Conservation (phyloP, 2,113 vertebrate species). For the Mugil cephalus region DNA sequence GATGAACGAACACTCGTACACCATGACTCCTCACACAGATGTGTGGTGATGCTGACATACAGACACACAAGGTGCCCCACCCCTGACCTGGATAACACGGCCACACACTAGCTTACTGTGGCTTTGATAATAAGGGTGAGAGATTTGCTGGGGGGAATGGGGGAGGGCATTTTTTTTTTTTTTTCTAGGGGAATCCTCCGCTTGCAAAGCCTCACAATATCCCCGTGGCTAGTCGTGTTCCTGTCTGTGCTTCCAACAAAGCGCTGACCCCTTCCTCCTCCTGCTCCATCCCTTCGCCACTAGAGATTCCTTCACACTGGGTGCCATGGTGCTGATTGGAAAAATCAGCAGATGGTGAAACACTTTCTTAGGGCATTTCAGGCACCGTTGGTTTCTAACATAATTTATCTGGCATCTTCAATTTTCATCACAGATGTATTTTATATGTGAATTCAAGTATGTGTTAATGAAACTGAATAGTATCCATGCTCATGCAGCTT, state of each 20-base stretch:
- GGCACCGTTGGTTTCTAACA: constrained; percentile 39
- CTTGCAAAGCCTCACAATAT: constrained; percentile 47
- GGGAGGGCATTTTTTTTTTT: constrained; percentile 30
- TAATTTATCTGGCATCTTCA: constrained; percentile 53
- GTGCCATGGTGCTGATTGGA: constrained; percentile 56
- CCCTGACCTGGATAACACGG: constrained; percentile 63
- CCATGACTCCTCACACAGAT: background rate
- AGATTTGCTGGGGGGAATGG: constrained; percentile 47
- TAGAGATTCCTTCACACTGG: constrained; percentile 58
- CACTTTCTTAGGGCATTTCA: constrained; percentile 73
- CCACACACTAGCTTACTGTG: constrained; percentile 38
- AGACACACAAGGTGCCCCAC: constrained; percentile 47
- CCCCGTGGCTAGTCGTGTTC: constrained; percentile 42
- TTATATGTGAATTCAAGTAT: background rate
- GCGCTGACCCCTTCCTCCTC: constrained; percentile 3
- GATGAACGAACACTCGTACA: constrained; percentile 2
- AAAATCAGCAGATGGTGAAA: constrained; percentile 81
- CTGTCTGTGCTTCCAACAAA: constrained; percentile 49
- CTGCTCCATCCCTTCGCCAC: constrained; percentile 25
- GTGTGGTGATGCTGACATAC: background rate
- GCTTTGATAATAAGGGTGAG: constrained; percentile 54
- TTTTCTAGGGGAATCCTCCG: constrained; percentile 56
- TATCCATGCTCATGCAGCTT: background rate
- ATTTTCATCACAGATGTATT: constrained; percentile 8
- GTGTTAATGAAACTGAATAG: background rate